Percentiles rank a stretch among this genome's conserved stretches.
Evolutionary conservation across 2,888 invertebrate species (phyloP).

Genomic region (Deilephila porcellus): DNA sequence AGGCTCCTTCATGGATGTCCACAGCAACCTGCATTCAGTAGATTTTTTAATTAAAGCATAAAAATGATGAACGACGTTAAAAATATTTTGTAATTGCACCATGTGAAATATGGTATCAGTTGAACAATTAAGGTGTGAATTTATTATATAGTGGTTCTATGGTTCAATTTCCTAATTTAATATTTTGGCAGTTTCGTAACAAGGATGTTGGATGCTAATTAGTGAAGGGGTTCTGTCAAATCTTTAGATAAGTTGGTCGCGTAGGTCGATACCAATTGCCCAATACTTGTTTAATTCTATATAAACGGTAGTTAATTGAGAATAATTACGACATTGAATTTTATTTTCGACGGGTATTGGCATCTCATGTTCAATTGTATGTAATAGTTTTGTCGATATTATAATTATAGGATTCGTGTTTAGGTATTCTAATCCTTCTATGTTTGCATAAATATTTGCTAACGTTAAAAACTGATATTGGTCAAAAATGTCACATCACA

Average conservation of each 20-base stretch:
- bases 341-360: too few relatives aligned
- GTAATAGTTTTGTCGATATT: too few relatives aligned
- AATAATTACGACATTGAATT: too few relatives aligned
- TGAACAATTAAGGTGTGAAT: neutral
- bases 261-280: constrained; percentile 10
- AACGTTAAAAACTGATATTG: neutral
- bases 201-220: constrained; percentile 16
- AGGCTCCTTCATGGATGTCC: too few relatives aligned
- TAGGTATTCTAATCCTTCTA: too few relatives aligned
- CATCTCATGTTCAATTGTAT: too few relatives aligned
- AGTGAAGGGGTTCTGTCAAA: constrained; percentile 22
- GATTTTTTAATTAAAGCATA: too few relatives aligned
- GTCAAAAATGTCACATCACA: neutral
- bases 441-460: too few relatives aligned
- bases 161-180: neutral
- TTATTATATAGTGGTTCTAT: neutral
- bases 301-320: neutral
- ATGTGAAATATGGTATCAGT: neutral
- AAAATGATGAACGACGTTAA: neutral
- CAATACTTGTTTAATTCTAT: constrained; percentile 15
- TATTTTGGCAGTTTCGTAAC: neutral
- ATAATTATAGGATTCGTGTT: too few relatives aligned
- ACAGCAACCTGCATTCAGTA: too few relatives aligned
- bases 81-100: neutral
- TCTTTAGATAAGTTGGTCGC: neutral